Evolutionary conservation across 2,888 invertebrate genomes (phyloP), one percentile per base, ranked within the genome.

Genomic region (Callimorpha dominula): DNA sequence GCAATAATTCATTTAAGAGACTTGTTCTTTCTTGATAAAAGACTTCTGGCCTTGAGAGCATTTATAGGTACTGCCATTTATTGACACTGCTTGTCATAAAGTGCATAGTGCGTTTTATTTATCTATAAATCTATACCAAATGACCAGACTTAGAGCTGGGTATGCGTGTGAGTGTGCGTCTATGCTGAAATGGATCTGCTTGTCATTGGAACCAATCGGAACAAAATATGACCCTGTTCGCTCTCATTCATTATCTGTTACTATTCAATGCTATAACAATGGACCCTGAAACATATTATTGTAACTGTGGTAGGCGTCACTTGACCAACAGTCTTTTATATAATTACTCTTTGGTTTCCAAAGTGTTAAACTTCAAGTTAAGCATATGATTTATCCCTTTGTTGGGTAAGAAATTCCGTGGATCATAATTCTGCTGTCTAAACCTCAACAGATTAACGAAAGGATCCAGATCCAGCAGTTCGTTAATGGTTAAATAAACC

Each of bases 151-250:
- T 31, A 12, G 57, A 31, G 20, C 20, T 57, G 1, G 20, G 4
- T 2, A 5, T 0, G 4, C 4, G 31, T 65, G 8, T 40, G 0
- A 5, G 17, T 6, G 2, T 65, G 9, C 15, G 42, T 12, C 42
- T 62, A 8, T 40, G 40, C 17, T 49, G 31, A 50, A 65, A 65
- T 50, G 1, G 15, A 65, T 50, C 49, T 31, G 50, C 40, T 11
- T 50, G 31, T 50, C 50, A 17, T 40, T 50, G 65, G 50, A 65
- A 65, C 65, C 50, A 50, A 65, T 65, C 65, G 17, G 31, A 40
- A 65, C 50, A 65, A 65, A n/a, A n/a, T n/a, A 65, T 65, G 31
- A 17, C 31, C 50, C 15, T 40, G 65, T 11, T 50, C 50, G 2
- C 17, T 40, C 65, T 40, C 65, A 50, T 15, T 14, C 5, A 15